Evolutionary conservation across 2,888 invertebrate genomes (phyloP), one percentile per base, ranked within the genome.

Genomic region (Sepioteuthis lessoniana): DNA sequence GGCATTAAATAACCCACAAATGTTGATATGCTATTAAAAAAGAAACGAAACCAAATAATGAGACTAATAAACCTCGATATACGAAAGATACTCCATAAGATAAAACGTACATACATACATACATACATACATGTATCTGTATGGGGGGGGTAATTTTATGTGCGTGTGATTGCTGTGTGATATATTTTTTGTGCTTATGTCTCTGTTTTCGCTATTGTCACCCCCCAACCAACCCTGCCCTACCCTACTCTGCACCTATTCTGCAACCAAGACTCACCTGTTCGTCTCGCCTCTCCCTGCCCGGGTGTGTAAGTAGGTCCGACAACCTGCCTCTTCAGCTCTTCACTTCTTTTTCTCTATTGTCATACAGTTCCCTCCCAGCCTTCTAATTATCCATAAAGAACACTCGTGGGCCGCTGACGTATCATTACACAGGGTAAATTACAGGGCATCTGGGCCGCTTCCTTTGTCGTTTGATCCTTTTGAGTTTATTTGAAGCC

Each of bases 271-370:
- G 76, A 35, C n/a, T 13, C 76, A 76, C 76, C 76, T 76, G 76
- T 76, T 76, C 55, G 55, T 55, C 55, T 55, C 55, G 25, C 55
- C 55, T 55, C 25, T 55, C 55, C 55, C 55, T 55, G 25, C 7
- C n/a, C 76, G 35, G 76, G 76, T n/a, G 76, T 76, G n/a, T 76
- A 16, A 76, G 76, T 76, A 13, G 76, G 76, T 76, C n/a, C 76
- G 76, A 76, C n/a, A n/a, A 76, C 76, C 76, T n/a, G 76, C 76
- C n/a, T 76, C 76, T 76, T 13, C 76, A 76, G 76, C 76, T 76
- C 76, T 76, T 76, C 76, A 10, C n/a, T n/a, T 31, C n/a, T 76
- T 31, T 13, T 16, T 4, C n/a, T 10, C n/a, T n/a, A 76, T 76
- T 76, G 76, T 76, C 76, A n/a, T 19, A 16, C 19, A n/a, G 76